Percentiles rank a stretch among this genome's conserved stretches.
Evolutionary conservation across 2,797 vertebrate species (phyloP).

Genomic region (Botia kubotai): DNA sequence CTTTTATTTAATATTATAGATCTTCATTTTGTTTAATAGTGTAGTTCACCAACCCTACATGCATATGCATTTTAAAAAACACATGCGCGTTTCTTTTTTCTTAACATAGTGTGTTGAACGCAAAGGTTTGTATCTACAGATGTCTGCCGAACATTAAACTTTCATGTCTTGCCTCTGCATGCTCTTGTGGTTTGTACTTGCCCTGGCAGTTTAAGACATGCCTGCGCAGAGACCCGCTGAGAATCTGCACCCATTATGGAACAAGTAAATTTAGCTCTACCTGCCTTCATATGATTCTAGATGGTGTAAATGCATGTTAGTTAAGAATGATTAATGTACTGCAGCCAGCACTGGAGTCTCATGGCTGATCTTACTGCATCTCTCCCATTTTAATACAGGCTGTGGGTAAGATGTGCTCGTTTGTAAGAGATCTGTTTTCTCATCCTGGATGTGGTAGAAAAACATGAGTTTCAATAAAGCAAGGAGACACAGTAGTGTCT

Average conservation of each 20-base stretch:
- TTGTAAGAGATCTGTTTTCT: constrained; percentile 1
- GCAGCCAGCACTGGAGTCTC: not conserved
- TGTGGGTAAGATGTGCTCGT: constrained; percentile 4
- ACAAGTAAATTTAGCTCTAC: constrained; percentile 27
- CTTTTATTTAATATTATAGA: too few relatives aligned
- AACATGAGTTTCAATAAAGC: too few relatives aligned
- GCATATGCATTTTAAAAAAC: not conserved
- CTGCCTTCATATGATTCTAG: constrained; percentile 33
- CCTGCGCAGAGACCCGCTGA: constrained; percentile 9
- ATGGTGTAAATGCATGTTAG: constrained; percentile 18
- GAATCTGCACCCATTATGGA: constrained; percentile 34
- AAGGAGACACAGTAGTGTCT: too few relatives aligned
- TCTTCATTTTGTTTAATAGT: too few relatives aligned
- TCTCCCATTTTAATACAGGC: not conserved
- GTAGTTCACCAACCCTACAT: too few relatives aligned
- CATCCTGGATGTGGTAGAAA: too few relatives aligned
- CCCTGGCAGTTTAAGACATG: constrained; percentile 31
- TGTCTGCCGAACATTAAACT: constrained; percentile 60
- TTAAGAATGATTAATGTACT: constrained; percentile 32
- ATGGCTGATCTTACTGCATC: constrained; percentile 1
- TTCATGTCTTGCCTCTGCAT: constrained; percentile 55
- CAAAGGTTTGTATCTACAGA: constrained; percentile 39
- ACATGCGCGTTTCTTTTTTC: constrained; percentile 9
- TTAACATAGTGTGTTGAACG: constrained; percentile 2
- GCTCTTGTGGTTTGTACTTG: constrained; percentile 46